phyloP scores from a whole-genome alignment of 2,113 vertebrate species.

The Condylura cristata region DNA sequence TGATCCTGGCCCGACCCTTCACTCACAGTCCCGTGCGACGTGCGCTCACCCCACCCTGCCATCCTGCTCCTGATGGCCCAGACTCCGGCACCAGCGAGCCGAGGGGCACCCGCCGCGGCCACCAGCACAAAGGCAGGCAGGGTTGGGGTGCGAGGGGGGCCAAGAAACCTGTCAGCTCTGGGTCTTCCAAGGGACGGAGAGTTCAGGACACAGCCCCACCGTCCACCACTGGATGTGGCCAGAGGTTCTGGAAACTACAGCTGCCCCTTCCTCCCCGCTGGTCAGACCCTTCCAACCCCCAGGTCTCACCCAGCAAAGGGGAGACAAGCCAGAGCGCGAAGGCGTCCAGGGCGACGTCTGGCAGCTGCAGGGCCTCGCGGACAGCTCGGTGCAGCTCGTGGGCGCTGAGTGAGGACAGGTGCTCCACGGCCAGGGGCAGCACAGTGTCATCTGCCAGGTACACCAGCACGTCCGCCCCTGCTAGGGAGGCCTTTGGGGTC shows the following conservation, averaged over 20 bases:
- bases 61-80: neutral
- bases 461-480: constrained; percentile 90
- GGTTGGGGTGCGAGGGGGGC: too few relatives aligned
- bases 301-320: constrained; percentile 89
- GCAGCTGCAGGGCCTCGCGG: constrained; percentile 88
- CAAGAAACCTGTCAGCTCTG: neutral
- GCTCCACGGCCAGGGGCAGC: constrained; percentile 89
- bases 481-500: neutral
- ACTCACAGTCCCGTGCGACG: neutral
- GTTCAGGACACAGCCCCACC: neutral
- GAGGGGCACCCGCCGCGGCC: neutral
- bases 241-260: too few relatives aligned
- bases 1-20: neutral
- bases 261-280: neutral
- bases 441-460: constrained; percentile 89
- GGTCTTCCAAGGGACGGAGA: neutral
- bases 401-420: constrained; percentile 85
- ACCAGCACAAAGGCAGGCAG: neutral
- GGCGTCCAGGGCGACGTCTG: constrained; percentile 86
- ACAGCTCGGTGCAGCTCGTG: constrained; percentile 90
- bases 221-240: neutral
- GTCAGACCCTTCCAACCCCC: neutral
- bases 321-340: constrained; percentile 94
- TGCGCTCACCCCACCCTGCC: neutral
- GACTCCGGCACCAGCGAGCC: neutral